Evolutionary conservation across 2,797 vertebrate species (phyloP), one percentile per base, ranked within the genome.

Genomic region (Lutjanus campechanus): DNA sequence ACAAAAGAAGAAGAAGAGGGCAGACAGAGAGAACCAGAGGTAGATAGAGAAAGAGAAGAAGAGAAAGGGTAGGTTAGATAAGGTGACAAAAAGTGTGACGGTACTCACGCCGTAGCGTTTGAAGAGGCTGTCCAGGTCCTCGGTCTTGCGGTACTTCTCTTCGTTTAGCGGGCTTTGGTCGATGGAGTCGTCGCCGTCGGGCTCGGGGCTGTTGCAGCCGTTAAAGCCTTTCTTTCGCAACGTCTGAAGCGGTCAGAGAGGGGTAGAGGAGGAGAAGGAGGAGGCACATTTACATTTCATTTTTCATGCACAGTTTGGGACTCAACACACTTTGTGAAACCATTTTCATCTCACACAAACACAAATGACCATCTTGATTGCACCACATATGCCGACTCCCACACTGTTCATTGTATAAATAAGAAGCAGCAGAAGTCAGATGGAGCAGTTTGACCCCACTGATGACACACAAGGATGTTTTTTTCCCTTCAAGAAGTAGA

Each of bases 221-320:
- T 99, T 99, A 97, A 99, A 99, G 93, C 98, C 98, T 95, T 99
- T 99, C 97, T 99, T 99, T 97, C 98, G 96, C 95, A 99, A 97
- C 0, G 98, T 99, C 98, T 99, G 96, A 85, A 95, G 92, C 69
- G 73, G 83, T 85, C 91, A 94, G 81, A 88, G 77, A 89, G 68
- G 73, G 77, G 77, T 81, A 72, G 85, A 83, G 69, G 62, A 91
- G 82, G 73, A 87, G 77, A 88, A 71, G 78, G 73, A 80, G 69
- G 55, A 90, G 79, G 89, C 66, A 92, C 63, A 81, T 92, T 82
- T 77, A 90, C 76, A 91, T 86, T 65, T 89, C 63, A 87, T 68
- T 71, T 65, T 12, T 73, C 69, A 86, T 73, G 78, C 86, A 92
- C 47, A 67, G 63, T 61, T 62, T 69, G 41, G 7, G 55, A 72